Evolutionary conservation across 2,888 invertebrate genomes (phyloP).

Genomic region (Drosophila monieri): DNA sequence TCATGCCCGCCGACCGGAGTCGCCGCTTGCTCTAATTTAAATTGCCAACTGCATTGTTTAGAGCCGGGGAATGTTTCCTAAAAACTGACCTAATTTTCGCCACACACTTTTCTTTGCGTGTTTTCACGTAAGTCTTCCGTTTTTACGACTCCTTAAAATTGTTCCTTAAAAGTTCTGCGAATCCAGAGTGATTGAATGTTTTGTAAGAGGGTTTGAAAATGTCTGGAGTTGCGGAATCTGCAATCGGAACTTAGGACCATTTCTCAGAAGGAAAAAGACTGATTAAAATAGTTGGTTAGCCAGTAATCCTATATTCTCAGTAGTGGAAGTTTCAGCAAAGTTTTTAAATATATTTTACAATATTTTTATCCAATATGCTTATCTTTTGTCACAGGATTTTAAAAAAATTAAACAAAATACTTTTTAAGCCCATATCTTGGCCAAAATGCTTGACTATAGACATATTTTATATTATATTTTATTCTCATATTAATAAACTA

Average conservation of each 20-base stretch:
- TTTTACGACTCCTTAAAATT: conserved; percentile 53
- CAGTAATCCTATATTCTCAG: not conserved
- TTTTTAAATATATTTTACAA: not conserved
- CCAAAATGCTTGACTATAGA: too few relatives aligned
- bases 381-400: too few relatives aligned
- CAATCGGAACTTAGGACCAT: conserved; percentile 11
- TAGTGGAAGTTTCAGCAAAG: not conserved
- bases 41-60: conserved; percentile 42
- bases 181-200: conserved; percentile 34
- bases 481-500: too few relatives aligned
- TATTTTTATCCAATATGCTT: too few relatives aligned
- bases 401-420: too few relatives aligned
- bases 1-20: conserved; percentile 53
- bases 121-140: conserved; percentile 47
- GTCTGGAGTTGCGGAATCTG: conserved; percentile 3
- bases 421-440: too few relatives aligned
- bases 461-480: too few relatives aligned
- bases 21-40: conserved; percentile 75
- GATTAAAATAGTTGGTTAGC: conserved; percentile 1
- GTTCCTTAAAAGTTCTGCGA: conserved; percentile 54
- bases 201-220: conserved; percentile 36
- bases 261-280: conserved; percentile 10
- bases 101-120: conserved; percentile 48
- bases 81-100: conserved; percentile 72
- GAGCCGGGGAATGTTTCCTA: conserved; percentile 45